These are phyloP conservation scores for Bellardia pandia DNA, from an alignment of 2,888 invertebrate species.

Conservation along the genomic window DNA sequence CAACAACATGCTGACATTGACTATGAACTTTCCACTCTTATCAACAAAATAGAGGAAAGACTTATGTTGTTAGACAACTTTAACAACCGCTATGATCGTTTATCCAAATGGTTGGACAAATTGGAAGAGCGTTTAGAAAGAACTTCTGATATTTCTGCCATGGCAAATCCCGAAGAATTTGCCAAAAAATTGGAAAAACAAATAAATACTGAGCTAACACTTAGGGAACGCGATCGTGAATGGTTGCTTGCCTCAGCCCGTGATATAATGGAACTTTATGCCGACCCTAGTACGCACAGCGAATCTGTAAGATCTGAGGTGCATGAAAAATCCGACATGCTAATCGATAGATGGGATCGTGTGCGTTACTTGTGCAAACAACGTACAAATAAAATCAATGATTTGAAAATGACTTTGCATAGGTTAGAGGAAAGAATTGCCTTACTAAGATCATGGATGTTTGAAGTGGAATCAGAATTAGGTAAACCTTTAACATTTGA, in stretches of 20 bases:
- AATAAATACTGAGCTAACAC: conserved; percentile 89
- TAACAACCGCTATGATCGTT: conserved; percentile 87
- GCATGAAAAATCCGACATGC: conserved; percentile 86
- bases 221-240: conserved; percentile 91
- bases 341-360: conserved; percentile 89
- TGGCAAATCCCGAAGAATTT: conserved; percentile 89
- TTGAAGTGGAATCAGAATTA: conserved; percentile 89
- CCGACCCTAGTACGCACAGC: conserved; percentile 87
- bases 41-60: conserved; percentile 90
- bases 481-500: conserved; percentile 89
- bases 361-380: conserved; percentile 88
- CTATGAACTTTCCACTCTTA: conserved; percentile 89
- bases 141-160: conserved; percentile 85
- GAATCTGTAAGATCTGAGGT: conserved; percentile 86
- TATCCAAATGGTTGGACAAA: conserved; percentile 89
- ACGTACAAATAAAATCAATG: conserved; percentile 89
- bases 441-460: conserved; percentile 89
- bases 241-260: conserved; percentile 90
- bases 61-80: conserved; percentile 89
- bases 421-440: conserved; percentile 90
- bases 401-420: conserved; percentile 89
- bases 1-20: conserved; percentile 93
- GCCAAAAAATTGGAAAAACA: conserved; percentile 90
- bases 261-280: conserved; percentile 86
- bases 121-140: conserved; percentile 88